Base-by-base conservation (phyloP, 37 sponge, comb jelly and placozoan genomes). In the Diacarnus erythraeanus region DNA sequence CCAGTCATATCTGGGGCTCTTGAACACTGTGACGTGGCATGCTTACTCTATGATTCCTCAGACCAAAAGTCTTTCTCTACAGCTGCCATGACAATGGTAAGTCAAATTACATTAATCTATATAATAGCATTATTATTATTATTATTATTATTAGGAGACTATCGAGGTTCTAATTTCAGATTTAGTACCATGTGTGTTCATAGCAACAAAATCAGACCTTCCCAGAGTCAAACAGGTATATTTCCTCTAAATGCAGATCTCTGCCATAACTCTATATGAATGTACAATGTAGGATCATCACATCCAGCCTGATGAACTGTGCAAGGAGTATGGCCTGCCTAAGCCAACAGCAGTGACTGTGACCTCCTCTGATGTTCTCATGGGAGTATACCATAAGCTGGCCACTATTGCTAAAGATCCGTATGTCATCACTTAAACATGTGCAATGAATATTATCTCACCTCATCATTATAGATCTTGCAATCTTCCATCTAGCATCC, bases 41-140 rank as follows among this genome's bases (percentile, higher is more conserved):
- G 92, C 27, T 80, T 95, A 33, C 84, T 95, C 25, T 95, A 91
- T 71, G 92, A 95, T 71, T 30, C 75, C 33, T 78, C 90, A 6
- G 76, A 86, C 25, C 51, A 43, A 6, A 76, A 63, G 60, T 91
- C 92, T 37, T 95, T 95, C 75, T 23, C 51, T 38, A 36, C 72
- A 54, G 90, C 90, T 20, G 88, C 83, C 26, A 71, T 82, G 23
- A 56, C 88, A n/a, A 84, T 76, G 67, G 93, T 92, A 47, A 81
- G 89, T 72, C 12, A 12, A 47, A 6, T 47, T 12, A 12, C 12
- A 15, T 15, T 47, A 47, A 6, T 15, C 12, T 54, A 54, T 54
- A 54, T 54, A 17, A 54, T 54, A 10, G 17, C 10, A 10, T 20
- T 54, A 10, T 54, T 54, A 17, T 54, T 54, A 20, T 17, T 59